Conservation (phyloP, 2,113 vertebrate genomes). For the Corvus cornix region DNA sequence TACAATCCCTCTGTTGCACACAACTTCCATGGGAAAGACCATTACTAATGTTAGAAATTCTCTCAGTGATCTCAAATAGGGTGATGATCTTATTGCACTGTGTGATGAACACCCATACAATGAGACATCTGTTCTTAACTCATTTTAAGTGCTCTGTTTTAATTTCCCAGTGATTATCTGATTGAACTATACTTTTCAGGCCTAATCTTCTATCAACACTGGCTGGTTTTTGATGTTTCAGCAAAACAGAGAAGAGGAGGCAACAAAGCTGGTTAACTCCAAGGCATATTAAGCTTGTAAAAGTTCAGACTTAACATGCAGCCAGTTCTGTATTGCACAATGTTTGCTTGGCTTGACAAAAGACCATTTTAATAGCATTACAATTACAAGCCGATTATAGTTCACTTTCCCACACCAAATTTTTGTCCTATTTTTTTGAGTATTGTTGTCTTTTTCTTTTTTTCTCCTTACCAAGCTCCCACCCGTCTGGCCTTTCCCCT, state of each 20-base stretch:
- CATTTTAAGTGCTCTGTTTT: not conserved
- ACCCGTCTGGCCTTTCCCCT: not conserved
- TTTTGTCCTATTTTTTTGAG: not conserved
- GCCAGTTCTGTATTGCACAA: not conserved
- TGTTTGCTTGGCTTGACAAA: conserved; percentile 9
- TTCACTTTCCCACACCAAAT: not conserved
- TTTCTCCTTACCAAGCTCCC: not conserved
- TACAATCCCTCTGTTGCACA: not conserved
- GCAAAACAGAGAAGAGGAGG: not conserved
- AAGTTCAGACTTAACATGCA: not conserved
- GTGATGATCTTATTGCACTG: not conserved
- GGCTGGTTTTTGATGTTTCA: not conserved
- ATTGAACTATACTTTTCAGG: not conserved
- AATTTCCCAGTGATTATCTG: not conserved
- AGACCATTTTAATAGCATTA: not conserved
- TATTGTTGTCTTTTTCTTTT: not conserved
- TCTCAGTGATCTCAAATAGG: not conserved
- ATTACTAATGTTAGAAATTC: not conserved
- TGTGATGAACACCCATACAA: not conserved
- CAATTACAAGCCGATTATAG: not conserved
- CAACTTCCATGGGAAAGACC: not conserved
- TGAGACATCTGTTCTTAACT: not conserved
- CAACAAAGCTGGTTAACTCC: not conserved
- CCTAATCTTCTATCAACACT: not conserved
- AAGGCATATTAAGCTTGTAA: not conserved